These are phyloP conservation scores for Tetramorium alpestre DNA, from an alignment of 1,140 invertebrate species.

Conservation along the genomic window DNA sequence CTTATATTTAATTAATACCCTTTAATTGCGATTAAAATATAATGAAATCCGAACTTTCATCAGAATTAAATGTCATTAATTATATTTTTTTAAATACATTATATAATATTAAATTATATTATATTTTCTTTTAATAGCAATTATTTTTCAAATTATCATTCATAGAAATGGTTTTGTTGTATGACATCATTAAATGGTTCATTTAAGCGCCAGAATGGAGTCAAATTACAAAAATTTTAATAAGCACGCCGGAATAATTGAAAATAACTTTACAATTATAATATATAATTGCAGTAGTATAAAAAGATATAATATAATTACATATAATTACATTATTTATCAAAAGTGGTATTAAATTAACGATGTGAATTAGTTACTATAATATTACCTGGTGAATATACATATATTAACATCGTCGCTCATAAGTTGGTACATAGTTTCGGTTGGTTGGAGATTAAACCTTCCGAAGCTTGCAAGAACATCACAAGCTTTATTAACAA, in stretches of 20 bases:
- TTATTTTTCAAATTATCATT: neutral
- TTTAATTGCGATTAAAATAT: constrained; percentile 4
- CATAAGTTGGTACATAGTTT: constrained; percentile 77
- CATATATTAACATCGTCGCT: constrained; percentile 75
- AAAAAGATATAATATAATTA: constrained; percentile 38
- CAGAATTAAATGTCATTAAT: constrained; percentile 1
- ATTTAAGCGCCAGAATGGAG: neutral
- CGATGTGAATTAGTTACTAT: constrained; percentile 51
- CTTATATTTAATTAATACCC: no score
- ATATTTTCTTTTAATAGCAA: neutral
- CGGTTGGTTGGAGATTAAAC: constrained; percentile 69
- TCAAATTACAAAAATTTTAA: neutral
- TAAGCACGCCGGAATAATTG: neutral
- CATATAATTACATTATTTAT: neutral
- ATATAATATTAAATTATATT: neutral
- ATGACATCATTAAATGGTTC: neutral
- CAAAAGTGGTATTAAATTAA: constrained; percentile 64
- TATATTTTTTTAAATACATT: neutral
- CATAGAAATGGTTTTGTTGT: neutral
- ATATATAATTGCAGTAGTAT: neutral
- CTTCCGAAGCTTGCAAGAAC: constrained; percentile 62
- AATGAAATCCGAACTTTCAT: neutral
- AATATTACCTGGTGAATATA: constrained; percentile 59
- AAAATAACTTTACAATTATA: neutral
- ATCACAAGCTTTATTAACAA: constrained; percentile 74